Percentiles rank a stretch among this genome's conserved stretches.
Evolutionary conservation across 2,113 vertebrate species (phyloP).

Genomic region (Cynocephalus volans): DNA sequence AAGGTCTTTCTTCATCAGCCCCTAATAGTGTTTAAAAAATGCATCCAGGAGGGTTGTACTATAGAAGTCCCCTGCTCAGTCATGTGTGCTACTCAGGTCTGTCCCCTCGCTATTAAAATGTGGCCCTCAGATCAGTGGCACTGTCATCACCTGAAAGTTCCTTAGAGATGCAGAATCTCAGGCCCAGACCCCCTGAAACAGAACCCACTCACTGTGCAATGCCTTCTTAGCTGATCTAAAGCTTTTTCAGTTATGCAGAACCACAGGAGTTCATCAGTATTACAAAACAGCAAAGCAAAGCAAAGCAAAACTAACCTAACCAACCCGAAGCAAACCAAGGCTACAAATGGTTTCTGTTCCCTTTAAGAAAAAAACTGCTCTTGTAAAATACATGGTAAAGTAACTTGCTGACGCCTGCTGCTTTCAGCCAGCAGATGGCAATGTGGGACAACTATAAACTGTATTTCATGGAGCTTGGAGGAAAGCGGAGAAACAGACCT

Average conservation of each 20-base stretch:
- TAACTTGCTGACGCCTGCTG: neutral
- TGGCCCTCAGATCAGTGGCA: neutral
- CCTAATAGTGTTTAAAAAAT: neutral
- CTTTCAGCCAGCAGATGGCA: slow-evolving; percentile 88
- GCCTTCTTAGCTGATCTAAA: slow-evolving; percentile 1
- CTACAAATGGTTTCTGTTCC: neutral
- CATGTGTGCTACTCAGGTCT: neutral
- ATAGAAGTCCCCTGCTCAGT: neutral
- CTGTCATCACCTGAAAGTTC: neutral
- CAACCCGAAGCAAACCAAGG: neutral
- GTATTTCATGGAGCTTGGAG: neutral
- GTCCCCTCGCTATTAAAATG: neutral
- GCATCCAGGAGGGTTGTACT: neutral
- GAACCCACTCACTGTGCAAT: neutral
- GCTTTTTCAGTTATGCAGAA: neutral
- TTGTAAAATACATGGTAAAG: slow-evolving; percentile 10
- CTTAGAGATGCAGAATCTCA: neutral
- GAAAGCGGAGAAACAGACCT: neutral
- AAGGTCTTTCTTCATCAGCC: neutral
- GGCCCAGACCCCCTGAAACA: neutral
- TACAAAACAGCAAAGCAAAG: neutral
- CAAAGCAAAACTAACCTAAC: neutral
- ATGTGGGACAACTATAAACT: slow-evolving; percentile 79
- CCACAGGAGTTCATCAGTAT: neutral
- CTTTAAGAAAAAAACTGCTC: slow-evolving; percentile 58